These are phyloP conservation scores for Fistularia tabacaria DNA, from an alignment of 2,797 vertebrate genomes.

Conservation along the genomic window DNA sequence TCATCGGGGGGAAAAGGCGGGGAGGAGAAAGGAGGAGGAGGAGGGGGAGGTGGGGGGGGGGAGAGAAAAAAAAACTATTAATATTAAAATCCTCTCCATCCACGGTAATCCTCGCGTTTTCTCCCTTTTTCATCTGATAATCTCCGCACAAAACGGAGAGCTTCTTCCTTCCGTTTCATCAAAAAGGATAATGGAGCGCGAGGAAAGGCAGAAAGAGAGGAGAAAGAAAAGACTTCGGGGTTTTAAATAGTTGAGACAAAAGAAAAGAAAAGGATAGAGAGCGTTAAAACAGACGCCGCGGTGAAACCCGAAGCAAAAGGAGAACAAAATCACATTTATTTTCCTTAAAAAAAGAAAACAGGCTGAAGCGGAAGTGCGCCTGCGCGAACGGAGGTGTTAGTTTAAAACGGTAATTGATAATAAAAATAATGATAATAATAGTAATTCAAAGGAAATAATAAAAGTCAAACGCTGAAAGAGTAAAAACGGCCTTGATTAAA, in stretches of 20 bases:
- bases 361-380: too few relatives aligned
- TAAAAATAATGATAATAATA: too few relatives aligned
- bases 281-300: too few relatives aligned
- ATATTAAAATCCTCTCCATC: conserved; percentile 87
- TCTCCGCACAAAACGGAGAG: conserved; percentile 67
- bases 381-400: too few relatives aligned
- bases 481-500: too few relatives aligned
- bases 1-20: conserved; percentile 68
- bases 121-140: conserved; percentile 70
- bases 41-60: conserved; percentile 2
- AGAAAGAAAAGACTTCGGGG: conserved; percentile 10
- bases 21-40: background rate
- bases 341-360: too few relatives aligned
- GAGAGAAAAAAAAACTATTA: conserved; percentile 79
- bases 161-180: conserved; percentile 68
- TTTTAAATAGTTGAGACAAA: conserved; percentile 33
- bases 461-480: too few relatives aligned
- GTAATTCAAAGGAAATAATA: too few relatives aligned
- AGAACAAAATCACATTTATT: too few relatives aligned
- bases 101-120: conserved; percentile 71
- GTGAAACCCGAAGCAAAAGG: too few relatives aligned
- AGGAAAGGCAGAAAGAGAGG: conserved; percentile 22
- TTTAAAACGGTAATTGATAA: too few relatives aligned
- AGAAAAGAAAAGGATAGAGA: background rate
- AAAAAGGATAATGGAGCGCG: conserved; percentile 35